These are phyloP conservation scores for Saguinus midas DNA, from an alignment of 2,113 vertebrate genomes.

Conservation along the genomic window DNA sequence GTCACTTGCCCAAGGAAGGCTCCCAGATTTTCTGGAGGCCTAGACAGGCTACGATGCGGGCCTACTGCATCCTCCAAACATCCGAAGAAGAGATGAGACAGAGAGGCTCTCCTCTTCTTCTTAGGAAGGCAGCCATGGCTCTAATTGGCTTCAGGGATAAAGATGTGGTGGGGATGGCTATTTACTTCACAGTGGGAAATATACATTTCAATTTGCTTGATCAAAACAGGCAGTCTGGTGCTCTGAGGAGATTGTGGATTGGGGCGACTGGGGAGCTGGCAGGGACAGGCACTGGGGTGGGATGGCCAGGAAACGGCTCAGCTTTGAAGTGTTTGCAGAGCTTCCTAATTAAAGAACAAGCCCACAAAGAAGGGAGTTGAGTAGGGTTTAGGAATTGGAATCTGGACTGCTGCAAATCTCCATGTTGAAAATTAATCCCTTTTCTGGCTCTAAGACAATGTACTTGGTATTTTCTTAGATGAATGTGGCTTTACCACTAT, in stretches of 20 bases:
- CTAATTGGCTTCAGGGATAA: conserved; percentile 52
- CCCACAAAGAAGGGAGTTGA: conserved; percentile 50
- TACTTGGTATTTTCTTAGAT: conserved; percentile 37
- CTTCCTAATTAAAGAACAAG: conserved; percentile 65
- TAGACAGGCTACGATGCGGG: neutral
- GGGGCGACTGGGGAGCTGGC: conserved; percentile 7
- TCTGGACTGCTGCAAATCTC: conserved; percentile 34
- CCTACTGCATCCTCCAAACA: neutral
- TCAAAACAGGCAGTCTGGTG: conserved; percentile 46
- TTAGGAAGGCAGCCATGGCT: conserved; percentile 33
- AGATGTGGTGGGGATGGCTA: conserved; percentile 31
- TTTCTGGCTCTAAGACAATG: conserved; percentile 54
- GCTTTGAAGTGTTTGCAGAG: conserved; percentile 63
- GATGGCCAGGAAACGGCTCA: neutral
- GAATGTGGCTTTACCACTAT: conserved; percentile 35
- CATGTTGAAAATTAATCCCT: conserved; percentile 53
- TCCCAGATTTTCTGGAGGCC: neutral
- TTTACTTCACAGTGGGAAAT: conserved; percentile 66
- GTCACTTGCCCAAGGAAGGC: neutral
- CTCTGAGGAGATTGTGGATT: neutral
- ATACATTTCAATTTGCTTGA: conserved; percentile 58
- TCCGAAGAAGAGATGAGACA: neutral
- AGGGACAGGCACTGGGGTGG: conserved; percentile 1
- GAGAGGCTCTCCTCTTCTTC: neutral
- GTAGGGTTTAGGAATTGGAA: conserved; percentile 48